Conservation (phyloP, 2,888 invertebrate species). For the Phyto melanocephala region DNA sequence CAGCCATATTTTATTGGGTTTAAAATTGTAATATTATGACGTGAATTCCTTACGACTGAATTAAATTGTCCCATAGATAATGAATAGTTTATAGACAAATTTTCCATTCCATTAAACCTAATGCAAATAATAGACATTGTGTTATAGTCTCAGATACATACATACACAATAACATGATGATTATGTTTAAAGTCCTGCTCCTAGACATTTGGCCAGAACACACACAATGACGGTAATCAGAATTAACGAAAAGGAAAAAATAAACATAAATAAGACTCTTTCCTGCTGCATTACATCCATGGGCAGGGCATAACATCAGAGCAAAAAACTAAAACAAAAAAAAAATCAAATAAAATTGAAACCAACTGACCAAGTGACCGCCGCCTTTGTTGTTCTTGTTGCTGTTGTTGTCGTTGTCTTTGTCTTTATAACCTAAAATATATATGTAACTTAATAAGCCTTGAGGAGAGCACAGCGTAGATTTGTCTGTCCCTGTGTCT, state of each 20-base stretch:
- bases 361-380: constrained; percentile 63
- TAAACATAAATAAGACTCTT: not conserved
- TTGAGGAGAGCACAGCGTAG: not conserved
- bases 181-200: constrained; percentile 38
- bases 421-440: constrained; percentile 37
- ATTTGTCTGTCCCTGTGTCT: not conserved
- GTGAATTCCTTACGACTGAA: constrained; percentile 27
- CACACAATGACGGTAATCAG: constrained; percentile 50
- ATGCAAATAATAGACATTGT: no score
- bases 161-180: not conserved
- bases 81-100: constrained; percentile 46
- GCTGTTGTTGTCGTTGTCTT: no score
- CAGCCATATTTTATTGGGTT: not conserved
- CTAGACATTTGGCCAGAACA: constrained; percentile 33
- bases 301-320: constrained; percentile 2
- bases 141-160: not conserved
- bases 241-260: constrained; percentile 22
- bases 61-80: constrained; percentile 51
- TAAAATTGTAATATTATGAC: constrained; percentile 29
- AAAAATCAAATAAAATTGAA: constrained; percentile 5
- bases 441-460: constrained; percentile 17
- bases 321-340: not conserved
- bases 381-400: constrained; percentile 37
- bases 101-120: constrained; percentile 41
- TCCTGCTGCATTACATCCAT: not conserved